These are phyloP conservation scores for Lates japonicus DNA, from an alignment of 2,797 vertebrate species.

Conservation along the genomic window DNA sequence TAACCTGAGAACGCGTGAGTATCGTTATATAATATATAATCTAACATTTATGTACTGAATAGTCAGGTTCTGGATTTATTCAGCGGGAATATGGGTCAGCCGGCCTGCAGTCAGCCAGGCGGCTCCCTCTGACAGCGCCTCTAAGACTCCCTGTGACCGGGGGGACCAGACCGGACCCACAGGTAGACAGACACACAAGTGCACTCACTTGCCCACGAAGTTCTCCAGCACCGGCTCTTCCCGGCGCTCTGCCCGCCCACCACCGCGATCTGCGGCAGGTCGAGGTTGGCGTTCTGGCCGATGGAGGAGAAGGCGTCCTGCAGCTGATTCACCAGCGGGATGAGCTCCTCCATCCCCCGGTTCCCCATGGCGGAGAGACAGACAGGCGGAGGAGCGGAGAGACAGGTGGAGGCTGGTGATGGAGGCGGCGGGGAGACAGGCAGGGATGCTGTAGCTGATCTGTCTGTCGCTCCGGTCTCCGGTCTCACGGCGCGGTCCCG, in stretches of 20 bases:
- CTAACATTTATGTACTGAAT: no score
- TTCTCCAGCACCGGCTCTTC: slow-evolving; percentile 96
- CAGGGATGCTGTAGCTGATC: slow-evolving; percentile 15
- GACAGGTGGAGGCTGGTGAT: background rate
- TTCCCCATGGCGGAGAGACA: slow-evolving; percentile 89
- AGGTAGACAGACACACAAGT: background rate
- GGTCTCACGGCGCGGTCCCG: slow-evolving; percentile 12
- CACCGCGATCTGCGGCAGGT: slow-evolving; percentile 97
- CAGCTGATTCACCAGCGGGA: slow-evolving; percentile 93
- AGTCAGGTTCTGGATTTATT: no score
- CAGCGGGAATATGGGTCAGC: slow-evolving; percentile 2
- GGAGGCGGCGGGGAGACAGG: background rate
- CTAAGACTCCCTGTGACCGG: no score
- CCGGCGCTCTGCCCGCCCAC: slow-evolving; percentile 97
- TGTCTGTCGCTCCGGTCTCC: slow-evolving; percentile 2
- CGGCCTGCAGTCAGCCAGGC: slow-evolving; percentile 2
- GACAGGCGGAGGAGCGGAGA: no score
- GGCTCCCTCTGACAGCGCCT: background rate
- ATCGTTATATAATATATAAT: no score
- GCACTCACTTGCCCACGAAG: slow-evolving; percentile 93
- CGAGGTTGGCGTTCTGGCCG: slow-evolving; percentile 93
- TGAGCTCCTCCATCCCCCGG: slow-evolving; percentile 96
- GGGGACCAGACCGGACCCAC: no score
- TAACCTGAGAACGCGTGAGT: no score
- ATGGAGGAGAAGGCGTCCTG: slow-evolving; percentile 96